Conservation (phyloP, 2,888 invertebrate species). For the Chymomyza caudatula region DNA sequence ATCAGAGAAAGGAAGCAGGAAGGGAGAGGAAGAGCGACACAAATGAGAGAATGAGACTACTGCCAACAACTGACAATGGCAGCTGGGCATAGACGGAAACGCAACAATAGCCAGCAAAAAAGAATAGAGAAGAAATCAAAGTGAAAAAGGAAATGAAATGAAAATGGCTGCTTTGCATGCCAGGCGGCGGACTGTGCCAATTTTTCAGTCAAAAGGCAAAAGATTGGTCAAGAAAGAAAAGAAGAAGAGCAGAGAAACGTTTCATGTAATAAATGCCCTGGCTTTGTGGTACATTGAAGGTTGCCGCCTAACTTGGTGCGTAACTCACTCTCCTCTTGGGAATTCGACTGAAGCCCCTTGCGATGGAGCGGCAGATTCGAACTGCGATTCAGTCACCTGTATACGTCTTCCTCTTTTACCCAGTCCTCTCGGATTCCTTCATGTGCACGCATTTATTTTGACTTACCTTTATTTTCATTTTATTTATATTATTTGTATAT, state of each 20-base stretch:
- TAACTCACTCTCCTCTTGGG: no score
- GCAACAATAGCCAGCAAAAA: background rate
- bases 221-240: conserved; percentile 15
- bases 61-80: no score
- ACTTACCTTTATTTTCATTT: conserved; percentile 49
- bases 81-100: no score
- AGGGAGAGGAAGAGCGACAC: background rate
- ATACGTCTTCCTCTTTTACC: background rate
- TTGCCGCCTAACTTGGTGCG: background rate
- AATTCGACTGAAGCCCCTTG: no score
- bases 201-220: conserved; percentile 65
- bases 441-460: conserved; percentile 9
- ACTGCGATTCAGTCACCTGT: background rate
- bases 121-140: background rate
- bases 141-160: conserved; percentile 3
- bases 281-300: conserved; percentile 35
- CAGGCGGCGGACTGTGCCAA: conserved; percentile 63
- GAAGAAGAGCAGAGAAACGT: conserved; percentile 43
- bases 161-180: conserved; percentile 68
- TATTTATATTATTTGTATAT: background rate
- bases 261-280: conserved; percentile 69
- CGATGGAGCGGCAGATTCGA: background rate
- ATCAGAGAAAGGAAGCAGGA: conserved; percentile 27
- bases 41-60: no score
- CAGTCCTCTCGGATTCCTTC: background rate